Conservation (phyloP, 2,888 invertebrate species). For the Diplazon laetatorius region DNA sequence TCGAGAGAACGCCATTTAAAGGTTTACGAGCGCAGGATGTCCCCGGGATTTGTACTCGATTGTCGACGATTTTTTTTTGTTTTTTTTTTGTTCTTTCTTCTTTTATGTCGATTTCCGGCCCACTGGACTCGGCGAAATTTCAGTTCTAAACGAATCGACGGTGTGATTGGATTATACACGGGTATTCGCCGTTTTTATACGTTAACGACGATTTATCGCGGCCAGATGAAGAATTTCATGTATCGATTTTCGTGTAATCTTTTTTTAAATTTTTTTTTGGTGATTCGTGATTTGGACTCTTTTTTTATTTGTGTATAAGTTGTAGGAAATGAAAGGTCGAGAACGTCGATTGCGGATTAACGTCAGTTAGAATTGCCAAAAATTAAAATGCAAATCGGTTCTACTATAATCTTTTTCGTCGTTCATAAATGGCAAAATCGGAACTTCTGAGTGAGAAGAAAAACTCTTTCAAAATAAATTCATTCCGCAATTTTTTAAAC, state of each 20-base stretch:
- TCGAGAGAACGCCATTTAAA: constrained; percentile 24
- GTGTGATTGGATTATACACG: constrained; percentile 35
- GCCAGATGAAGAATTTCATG: background rate
- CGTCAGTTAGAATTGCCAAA: too few species aligned
- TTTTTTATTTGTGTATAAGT: background rate
- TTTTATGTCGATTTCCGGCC: constrained; percentile 6
- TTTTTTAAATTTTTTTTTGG: too few species aligned
- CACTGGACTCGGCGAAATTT: constrained; percentile 2
- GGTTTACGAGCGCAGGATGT: constrained; percentile 14
- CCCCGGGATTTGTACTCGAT: constrained; percentile 31
- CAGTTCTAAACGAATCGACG: constrained; percentile 15
- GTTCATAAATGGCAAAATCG: too few species aligned
- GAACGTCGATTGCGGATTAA: too few species aligned
- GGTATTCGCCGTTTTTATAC: constrained; percentile 19
- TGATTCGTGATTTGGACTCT: background rate
- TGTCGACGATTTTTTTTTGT: constrained; percentile 15
- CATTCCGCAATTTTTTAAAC: constrained; percentile 12
- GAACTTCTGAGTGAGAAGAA: too few species aligned
- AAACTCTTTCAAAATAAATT: constrained; percentile 1
- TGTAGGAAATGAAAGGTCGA: too few species aligned
- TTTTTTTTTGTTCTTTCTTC: too few species aligned
- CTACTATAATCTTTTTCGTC: too few species aligned
- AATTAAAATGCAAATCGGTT: too few species aligned
- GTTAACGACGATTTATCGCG: constrained; percentile 35
- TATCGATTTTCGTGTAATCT: background rate